Conservation (phyloP, 2,797 vertebrate species). For the Merluccius polli region DNA sequence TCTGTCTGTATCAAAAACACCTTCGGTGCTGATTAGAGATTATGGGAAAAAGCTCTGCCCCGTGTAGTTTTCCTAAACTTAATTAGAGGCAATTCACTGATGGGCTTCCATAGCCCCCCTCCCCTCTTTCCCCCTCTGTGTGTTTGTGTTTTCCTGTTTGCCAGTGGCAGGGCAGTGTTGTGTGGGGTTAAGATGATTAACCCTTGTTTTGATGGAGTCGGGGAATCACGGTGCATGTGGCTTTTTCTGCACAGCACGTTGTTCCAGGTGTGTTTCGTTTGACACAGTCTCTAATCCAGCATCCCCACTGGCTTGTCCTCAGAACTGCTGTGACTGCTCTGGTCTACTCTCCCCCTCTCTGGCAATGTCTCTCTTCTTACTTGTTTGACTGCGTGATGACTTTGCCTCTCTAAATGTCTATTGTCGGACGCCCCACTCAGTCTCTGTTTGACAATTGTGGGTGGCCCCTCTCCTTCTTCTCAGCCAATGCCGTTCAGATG, state of each 20-base stretch:
- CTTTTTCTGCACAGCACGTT: conserved; percentile 71
- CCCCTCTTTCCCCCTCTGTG: conserved; percentile 10
- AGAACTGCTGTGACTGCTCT: conserved; percentile 57
- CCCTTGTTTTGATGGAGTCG: conserved; percentile 63
- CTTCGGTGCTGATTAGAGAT: not conserved
- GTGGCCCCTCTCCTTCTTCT: not conserved
- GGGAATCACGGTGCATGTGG: conserved; percentile 74
- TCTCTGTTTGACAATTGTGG: conserved; percentile 13
- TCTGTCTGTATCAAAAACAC: not conserved
- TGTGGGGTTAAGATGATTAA: conserved; percentile 58
- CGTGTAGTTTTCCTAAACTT: not conserved
- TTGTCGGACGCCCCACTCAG: conserved; percentile 16
- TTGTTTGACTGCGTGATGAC: not conserved
- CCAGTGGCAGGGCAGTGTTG: conserved; percentile 68
- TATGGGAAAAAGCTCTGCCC: not conserved
- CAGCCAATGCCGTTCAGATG: conserved; percentile 32
- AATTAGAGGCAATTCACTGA: not conserved
- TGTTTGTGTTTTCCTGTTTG: conserved; percentile 36
- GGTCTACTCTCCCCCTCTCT: conserved; percentile 33
- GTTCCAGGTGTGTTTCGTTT: conserved; percentile 54
- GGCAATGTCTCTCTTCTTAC: not conserved
- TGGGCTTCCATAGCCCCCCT: not conserved
- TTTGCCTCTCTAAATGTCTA: not conserved
- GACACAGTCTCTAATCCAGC: conserved; percentile 62
- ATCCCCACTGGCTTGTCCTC: conserved; percentile 56